Conservation (phyloP, 2,113 vertebrate species). For the Malurus elegans region DNA sequence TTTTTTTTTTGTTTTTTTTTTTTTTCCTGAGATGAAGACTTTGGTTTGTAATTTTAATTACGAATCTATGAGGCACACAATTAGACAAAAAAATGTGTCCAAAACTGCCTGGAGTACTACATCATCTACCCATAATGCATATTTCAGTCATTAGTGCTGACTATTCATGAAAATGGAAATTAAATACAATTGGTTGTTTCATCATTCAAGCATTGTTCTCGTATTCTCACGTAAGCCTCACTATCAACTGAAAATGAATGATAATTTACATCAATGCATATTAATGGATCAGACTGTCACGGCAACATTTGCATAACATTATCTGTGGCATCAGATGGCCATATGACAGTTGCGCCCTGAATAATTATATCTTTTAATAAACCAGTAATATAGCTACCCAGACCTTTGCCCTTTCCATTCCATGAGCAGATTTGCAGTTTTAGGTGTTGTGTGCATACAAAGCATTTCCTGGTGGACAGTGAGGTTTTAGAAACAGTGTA, state of each 20-base stretch:
- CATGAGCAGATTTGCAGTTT: neutral
- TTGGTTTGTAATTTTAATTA: neutral
- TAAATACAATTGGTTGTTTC: neutral
- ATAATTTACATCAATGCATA: neutral
- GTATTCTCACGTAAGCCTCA: neutral
- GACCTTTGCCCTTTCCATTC: neutral
- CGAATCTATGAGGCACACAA: fast-evolving
- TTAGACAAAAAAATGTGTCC: neutral
- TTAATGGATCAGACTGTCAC: neutral
- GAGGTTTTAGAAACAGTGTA: neutral
- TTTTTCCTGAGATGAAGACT: neutral
- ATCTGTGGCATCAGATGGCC: neutral
- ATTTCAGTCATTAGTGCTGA: neutral
- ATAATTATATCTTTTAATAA: neutral
- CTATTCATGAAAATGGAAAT: neutral
- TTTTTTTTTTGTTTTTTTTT: neutral
- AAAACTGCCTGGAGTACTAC: neutral
- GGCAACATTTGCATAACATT: neutral
- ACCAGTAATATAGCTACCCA: neutral
- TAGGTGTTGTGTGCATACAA: neutral
- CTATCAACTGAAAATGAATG: neutral
- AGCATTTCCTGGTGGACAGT: neutral
- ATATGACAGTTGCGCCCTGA: neutral
- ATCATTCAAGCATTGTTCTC: neutral
- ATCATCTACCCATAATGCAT: neutral